Evolutionary conservation across 1,140 invertebrate species (phyloP).

Genomic region (Cherax quadricarinatus): DNA sequence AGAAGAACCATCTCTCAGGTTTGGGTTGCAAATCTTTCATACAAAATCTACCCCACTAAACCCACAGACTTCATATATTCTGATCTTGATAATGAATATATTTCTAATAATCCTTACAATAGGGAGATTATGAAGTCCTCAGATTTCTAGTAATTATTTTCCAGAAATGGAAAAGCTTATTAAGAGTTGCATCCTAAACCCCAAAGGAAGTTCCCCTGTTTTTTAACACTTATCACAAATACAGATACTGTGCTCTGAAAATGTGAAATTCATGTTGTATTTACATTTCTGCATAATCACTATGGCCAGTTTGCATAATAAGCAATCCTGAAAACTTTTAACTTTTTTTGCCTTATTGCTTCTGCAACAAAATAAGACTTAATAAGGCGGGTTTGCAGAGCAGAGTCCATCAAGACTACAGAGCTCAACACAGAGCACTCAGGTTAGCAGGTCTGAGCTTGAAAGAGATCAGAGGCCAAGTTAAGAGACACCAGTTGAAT

Average conservation of each 20-base stretch:
- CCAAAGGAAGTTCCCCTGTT: slow-evolving; percentile 18
- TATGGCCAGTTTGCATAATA: slow-evolving; percentile 55
- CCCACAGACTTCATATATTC: not conserved
- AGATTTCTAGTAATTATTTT: not conserved
- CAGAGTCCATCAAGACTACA: slow-evolving; percentile 38
- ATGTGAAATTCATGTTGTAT: slow-evolving; percentile 54
- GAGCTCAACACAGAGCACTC: slow-evolving; percentile 51
- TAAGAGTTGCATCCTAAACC: slow-evolving; percentile 35
- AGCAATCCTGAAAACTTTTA: slow-evolving; percentile 37
- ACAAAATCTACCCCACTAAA: not conserved
- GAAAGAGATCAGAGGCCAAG: slow-evolving; percentile 38
- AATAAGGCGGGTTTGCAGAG: slow-evolving; percentile 62
- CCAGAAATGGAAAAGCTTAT: not conserved
- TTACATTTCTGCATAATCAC: slow-evolving; percentile 14
- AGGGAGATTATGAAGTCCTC: not conserved
- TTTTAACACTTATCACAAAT: slow-evolving; percentile 56
- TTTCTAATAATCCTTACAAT: not conserved
- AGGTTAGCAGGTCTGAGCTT: slow-evolving; percentile 38
- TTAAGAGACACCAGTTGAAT: slow-evolving; percentile 39
- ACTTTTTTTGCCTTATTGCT: slow-evolving; percentile 64
- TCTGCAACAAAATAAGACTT: slow-evolving; percentile 64
- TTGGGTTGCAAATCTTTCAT: slow-evolving; percentile 17
- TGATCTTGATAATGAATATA: not conserved
- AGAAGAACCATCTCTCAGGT: slow-evolving; percentile 31
- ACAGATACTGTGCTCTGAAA: slow-evolving; percentile 33